phyloP scores from a whole-genome alignment of 2,888 invertebrate genomes.

The Lasioglossum figueresi region DNA sequence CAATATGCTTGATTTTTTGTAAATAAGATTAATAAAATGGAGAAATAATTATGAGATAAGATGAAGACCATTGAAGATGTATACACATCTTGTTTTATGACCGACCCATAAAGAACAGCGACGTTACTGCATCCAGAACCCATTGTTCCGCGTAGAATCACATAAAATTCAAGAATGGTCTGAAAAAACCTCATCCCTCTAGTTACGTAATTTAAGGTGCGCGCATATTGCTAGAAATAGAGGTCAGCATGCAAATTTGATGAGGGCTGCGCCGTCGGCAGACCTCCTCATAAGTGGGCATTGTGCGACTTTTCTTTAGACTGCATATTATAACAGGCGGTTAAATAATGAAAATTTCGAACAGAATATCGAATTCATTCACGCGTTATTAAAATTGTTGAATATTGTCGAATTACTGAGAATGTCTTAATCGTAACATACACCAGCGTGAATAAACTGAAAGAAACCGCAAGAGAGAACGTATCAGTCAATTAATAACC shows the following conservation, averaged over 20 bases:
- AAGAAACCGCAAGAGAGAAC: conserved; percentile 26
- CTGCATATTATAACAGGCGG: conserved; percentile 1
- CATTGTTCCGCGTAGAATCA: background rate
- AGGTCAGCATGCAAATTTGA: conserved; percentile 13
- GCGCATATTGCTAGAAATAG: conserved; percentile 7
- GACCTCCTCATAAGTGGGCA: conserved; percentile 9
- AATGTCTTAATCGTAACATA: background rate
- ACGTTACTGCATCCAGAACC: background rate
- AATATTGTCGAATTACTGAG: background rate
- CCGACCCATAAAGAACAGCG: background rate
- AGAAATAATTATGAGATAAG: background rate
- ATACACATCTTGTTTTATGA: background rate
- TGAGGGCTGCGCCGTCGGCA: conserved; percentile 5
- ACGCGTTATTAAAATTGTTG: too few species aligned
- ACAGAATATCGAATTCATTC: background rate
- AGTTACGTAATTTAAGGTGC: conserved; percentile 12
- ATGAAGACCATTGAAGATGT: background rate
- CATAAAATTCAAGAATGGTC: background rate
- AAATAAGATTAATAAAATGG: background rate
- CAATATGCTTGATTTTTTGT: background rate
- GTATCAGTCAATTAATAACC: background rate
- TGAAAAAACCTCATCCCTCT: background rate
- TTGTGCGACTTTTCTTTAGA: conserved; percentile 7
- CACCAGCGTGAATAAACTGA: conserved; percentile 3
- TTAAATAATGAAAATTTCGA: background rate